Percentiles rank a stretch among this genome's conserved stretches.
These are phyloP conservation scores for Diloba caeruleocephala DNA, from an alignment of 2,888 invertebrate genomes.

Conservation along the genomic window DNA sequence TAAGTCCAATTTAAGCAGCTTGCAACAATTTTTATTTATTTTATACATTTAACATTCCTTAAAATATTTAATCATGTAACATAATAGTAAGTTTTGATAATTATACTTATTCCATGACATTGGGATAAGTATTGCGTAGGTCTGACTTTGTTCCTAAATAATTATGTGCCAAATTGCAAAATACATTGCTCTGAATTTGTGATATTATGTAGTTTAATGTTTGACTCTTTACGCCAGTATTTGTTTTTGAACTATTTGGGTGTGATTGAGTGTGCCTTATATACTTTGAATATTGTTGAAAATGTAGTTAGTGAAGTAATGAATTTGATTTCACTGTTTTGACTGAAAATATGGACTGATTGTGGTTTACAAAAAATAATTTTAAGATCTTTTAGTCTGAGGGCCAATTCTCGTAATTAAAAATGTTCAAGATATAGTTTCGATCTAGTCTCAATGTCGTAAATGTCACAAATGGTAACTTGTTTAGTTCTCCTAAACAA, in stretches of 20 bases:
- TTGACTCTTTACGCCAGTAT: conserved; percentile 62
- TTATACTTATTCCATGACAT: conserved; percentile 47
- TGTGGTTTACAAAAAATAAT: conserved; percentile 31
- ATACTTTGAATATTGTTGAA: conserved; percentile 18
- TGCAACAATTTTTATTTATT: conserved; percentile 11
- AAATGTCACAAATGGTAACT: too few species aligned
- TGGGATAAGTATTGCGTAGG: conserved; percentile 47
- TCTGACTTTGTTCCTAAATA: conserved; percentile 48
- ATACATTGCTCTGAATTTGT: conserved; percentile 36
- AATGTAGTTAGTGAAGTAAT: conserved; percentile 15
- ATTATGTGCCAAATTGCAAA: conserved; percentile 58
- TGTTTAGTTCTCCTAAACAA: too few species aligned
- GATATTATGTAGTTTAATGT: conserved; percentile 43
- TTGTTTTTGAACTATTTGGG: conserved; percentile 36
- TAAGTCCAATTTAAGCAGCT: conserved; percentile 2
- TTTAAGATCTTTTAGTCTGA: conserved; percentile 23
- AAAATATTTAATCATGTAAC: background rate
- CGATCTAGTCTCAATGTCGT: too few species aligned
- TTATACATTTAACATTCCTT: background rate
- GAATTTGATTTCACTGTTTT: conserved; percentile 7
- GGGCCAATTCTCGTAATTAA: too few species aligned
- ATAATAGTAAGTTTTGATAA: conserved; percentile 11
- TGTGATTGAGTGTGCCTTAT: conserved; percentile 50
- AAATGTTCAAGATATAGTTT: too few species aligned
- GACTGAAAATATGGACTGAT: conserved; percentile 31